phyloP scores from a whole-genome alignment of 2,113 vertebrate genomes.

The Cervus canadensis region DNA sequence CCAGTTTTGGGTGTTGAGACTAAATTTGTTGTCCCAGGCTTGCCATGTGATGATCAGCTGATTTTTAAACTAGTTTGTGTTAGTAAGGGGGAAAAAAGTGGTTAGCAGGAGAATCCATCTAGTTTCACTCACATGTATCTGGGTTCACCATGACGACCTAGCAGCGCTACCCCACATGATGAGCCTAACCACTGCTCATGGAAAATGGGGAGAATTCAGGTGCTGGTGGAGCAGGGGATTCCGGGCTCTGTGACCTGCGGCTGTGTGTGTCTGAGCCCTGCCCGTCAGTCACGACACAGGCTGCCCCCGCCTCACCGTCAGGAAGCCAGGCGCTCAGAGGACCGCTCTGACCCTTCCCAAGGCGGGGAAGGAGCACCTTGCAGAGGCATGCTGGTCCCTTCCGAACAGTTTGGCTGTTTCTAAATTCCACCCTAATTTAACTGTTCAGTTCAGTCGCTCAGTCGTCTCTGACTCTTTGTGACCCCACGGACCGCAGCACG shows the following conservation, averaged over 20 bases:
- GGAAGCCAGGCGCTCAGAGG: fast-evolving
- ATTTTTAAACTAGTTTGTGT: background rate
- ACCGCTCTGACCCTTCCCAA: fast-evolving
- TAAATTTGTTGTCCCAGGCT: background rate
- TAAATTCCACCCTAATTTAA: background rate
- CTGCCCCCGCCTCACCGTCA: fast-evolving
- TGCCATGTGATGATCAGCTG: background rate
- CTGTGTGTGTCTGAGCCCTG: fast-evolving
- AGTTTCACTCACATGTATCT: background rate
- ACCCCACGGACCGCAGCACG: fast-evolving
- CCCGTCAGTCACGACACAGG: fast-evolving
- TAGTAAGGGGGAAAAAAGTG: background rate
- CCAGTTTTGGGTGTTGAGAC: background rate
- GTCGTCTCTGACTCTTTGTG: fast-evolving
- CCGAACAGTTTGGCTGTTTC: background rate
- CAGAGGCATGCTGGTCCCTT: background rate
- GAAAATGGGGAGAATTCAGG: background rate
- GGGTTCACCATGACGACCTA: background rate
- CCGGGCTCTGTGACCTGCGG: fast-evolving
- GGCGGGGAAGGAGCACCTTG: background rate
- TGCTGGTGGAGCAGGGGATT: background rate
- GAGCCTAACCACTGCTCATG: background rate
- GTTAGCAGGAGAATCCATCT: background rate
- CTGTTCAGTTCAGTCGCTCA: background rate
- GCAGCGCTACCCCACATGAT: background rate